Evolutionary conservation across 2,888 invertebrate genomes (phyloP).

Genomic region (Patella caerulea): DNA sequence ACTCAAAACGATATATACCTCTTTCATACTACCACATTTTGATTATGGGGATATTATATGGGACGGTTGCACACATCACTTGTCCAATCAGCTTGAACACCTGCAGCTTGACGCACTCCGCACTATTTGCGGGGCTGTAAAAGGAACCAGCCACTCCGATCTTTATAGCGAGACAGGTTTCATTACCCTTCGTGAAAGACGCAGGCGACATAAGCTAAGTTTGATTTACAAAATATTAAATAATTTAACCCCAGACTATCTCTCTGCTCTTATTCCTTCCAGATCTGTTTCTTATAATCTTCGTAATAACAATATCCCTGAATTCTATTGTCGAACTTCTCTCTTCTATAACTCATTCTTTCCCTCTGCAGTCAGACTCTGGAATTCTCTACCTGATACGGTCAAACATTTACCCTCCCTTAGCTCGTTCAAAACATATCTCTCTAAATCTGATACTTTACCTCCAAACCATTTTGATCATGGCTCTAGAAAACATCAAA

Average conservation of each 20-base stretch:
- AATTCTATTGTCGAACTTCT: background rate
- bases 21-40: background rate
- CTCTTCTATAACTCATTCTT: background rate
- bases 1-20: background rate
- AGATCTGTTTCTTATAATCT: background rate
- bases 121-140: background rate
- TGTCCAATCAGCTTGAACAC: background rate
- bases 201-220: background rate
- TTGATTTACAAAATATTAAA: background rate
- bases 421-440: background rate
- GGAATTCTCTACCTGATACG: background rate
- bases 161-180: background rate
- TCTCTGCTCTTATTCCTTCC: background rate
- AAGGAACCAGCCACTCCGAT: background rate
- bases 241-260: background rate
- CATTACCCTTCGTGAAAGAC: background rate
- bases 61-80: background rate
- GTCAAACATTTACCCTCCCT: background rate
- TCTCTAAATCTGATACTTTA: background rate
- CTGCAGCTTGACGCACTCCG: background rate
- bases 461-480: background rate
- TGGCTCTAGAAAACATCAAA: background rate
- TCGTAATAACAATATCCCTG: background rate
- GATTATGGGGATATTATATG: slow-evolving; percentile 2
- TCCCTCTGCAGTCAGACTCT: background rate